phyloP scores from a whole-genome alignment of 2,113 vertebrate species.

The Oreotragus oreotragus region DNA sequence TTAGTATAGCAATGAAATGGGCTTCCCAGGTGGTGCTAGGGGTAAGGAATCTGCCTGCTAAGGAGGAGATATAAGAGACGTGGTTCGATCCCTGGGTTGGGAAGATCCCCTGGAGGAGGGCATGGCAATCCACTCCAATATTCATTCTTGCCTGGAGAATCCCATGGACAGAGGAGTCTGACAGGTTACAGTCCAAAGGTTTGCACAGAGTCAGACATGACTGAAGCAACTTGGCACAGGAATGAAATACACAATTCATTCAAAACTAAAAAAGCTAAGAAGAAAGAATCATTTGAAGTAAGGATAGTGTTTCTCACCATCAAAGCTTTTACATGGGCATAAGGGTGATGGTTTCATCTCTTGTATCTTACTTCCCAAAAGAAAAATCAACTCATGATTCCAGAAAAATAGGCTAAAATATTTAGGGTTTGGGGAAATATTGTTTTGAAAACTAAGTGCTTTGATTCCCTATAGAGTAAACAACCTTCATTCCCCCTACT shows the following conservation, averaged over 20 bases:
- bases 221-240: not conserved
- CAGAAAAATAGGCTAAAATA: not conserved
- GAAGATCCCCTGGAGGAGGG: not conserved
- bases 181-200: not conserved
- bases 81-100: not conserved
- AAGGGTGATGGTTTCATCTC: not conserved
- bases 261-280: not conserved
- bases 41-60: not conserved
- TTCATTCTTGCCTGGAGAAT: not conserved
- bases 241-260: not conserved
- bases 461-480: not conserved
- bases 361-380: not conserved
- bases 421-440: not conserved
- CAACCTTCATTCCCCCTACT: not conserved
- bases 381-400: not conserved
- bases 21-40: not conserved
- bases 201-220: not conserved
- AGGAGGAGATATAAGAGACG: not conserved
- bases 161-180: not conserved
- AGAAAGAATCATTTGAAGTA: not conserved
- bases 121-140: not conserved
- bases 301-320: not conserved
- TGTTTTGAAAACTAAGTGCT: not conserved
- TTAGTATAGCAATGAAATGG: not conserved
- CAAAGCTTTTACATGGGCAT: not conserved